Conservation (phyloP, 2,113 vertebrate genomes). For the Vulpes vulpes region DNA sequence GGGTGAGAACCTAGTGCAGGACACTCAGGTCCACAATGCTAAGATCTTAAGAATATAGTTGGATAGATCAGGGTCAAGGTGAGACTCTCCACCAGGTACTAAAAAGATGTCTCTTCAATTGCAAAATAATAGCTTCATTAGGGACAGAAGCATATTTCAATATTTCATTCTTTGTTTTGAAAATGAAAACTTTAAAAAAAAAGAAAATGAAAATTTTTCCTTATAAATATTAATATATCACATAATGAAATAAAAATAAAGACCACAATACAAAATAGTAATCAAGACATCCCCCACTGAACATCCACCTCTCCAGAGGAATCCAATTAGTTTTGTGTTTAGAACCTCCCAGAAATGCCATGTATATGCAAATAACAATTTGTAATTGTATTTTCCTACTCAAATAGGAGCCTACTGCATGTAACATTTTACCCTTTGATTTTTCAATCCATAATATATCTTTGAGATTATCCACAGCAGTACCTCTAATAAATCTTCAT, state of each 20-base stretch:
- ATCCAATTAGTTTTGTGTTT: background rate
- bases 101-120: background rate
- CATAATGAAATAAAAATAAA: background rate
- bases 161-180: background rate
- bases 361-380: background rate
- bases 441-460: background rate
- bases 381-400: background rate
- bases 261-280: background rate
- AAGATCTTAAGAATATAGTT: background rate
- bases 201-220: background rate
- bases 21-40: background rate
- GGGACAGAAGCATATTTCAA: background rate
- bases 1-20: background rate
- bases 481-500: background rate
- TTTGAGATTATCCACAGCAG: background rate
- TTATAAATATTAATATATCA: background rate
- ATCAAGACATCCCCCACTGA: background rate
- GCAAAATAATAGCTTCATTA: background rate
- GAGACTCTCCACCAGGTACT: fast-evolving
- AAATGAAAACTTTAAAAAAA: background rate
- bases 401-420: background rate
- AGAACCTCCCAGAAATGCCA: conserved; percentile 4
- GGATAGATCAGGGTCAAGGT: background rate
- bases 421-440: background rate
- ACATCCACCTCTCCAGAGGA: background rate